Evolutionary conservation across 2,113 vertebrate species (phyloP), one percentile per base, ranked within the genome.

Genomic region (Mixornis gularis): DNA sequence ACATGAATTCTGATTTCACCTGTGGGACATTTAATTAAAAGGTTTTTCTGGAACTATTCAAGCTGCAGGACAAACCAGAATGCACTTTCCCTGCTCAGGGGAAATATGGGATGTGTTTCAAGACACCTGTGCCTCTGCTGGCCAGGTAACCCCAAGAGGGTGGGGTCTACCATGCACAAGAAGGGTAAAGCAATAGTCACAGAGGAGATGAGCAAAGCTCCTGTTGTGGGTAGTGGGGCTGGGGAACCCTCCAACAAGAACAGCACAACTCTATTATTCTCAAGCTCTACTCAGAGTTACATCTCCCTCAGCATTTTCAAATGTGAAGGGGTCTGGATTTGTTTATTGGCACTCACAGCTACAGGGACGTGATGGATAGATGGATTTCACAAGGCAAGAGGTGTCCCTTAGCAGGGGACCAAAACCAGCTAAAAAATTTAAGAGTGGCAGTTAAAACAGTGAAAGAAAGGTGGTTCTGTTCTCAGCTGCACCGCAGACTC

Each of bases 121-220:
- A 26, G n/a, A 38, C 11, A 30, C 25, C 18, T 27, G 1, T 3
- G 2, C 30, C 27, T 8, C 14, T 36, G 44, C 36, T 64, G n/a
- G 17, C 26, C 46, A 32, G 30, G 41, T 83, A 48, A 68, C 16
- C 22, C 46, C n/a, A 14, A 0, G 1, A 36, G 69, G 20, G 7
- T 24, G 10, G 22, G 9, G 9, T 38, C 17, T 2, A 2, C 12
- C n/a, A 13, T 2, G 13, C 15, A 12, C 13, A 13, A 19, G 22
- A 30, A 79, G 21, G 26, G n/a, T 32, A 58, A 80, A 65, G 26
- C 27, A 30, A 22, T 1, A 43, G 26, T 40, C 32, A 46, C 44
- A 24, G n/a, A 5, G 43, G 73, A 32, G 63, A 88, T 32, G 29
- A 34, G 5, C 16, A 84, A 64, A 58, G 17, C 13, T 85, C n/a